A percentile compares a stretch with the other conserved stretches of the same genome.
phyloP scores from a whole-genome alignment of 2,888 invertebrate genomes.

The Lasioglossum marginatum region DNA sequence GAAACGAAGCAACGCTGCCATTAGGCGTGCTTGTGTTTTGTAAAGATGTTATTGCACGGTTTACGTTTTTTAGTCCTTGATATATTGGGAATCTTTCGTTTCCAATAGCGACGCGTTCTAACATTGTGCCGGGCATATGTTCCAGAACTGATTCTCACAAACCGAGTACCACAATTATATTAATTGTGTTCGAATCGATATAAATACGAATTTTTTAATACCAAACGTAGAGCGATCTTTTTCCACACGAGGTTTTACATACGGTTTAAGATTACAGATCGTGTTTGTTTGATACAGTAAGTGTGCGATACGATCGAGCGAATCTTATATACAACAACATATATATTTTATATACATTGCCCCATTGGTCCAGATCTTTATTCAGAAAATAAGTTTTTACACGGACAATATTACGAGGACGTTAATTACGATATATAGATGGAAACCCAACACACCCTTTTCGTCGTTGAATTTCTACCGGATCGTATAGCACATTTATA shows the following conservation, averaged over 20 bases:
- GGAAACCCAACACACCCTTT: slow-evolving; percentile 17
- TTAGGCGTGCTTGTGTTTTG: slow-evolving; percentile 56
- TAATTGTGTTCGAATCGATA: slow-evolving; percentile 53
- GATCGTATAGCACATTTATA: slow-evolving; percentile 57
- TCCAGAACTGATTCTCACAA: slow-evolving; percentile 49
- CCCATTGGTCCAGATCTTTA: slow-evolving; percentile 37
- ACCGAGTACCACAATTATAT: slow-evolving; percentile 61
- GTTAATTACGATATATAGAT: slow-evolving; percentile 21
- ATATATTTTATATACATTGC: slow-evolving; percentile 50
- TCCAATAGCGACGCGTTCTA: slow-evolving; percentile 49
- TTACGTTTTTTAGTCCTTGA: slow-evolving; percentile 38
- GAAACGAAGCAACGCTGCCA: slow-evolving; percentile 38
- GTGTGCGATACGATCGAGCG: slow-evolving; percentile 57
- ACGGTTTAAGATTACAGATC: slow-evolving; percentile 42
- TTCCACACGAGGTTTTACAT: slow-evolving; percentile 49
- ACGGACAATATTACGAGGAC: slow-evolving; percentile 38
- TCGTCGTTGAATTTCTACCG: slow-evolving; percentile 23
- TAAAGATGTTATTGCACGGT: slow-evolving; percentile 74
- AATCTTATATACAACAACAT: slow-evolving; percentile 23
- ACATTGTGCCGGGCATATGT: slow-evolving; percentile 62
- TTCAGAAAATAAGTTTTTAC: slow-evolving; percentile 49
- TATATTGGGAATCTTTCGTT: slow-evolving; percentile 37
- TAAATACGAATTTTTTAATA: slow-evolving; percentile 58
- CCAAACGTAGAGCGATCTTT: slow-evolving; percentile 45
- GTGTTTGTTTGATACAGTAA: slow-evolving; percentile 52